Conservation (phyloP, 2,888 invertebrate species). For the Cryptophagus acutangulus region DNA sequence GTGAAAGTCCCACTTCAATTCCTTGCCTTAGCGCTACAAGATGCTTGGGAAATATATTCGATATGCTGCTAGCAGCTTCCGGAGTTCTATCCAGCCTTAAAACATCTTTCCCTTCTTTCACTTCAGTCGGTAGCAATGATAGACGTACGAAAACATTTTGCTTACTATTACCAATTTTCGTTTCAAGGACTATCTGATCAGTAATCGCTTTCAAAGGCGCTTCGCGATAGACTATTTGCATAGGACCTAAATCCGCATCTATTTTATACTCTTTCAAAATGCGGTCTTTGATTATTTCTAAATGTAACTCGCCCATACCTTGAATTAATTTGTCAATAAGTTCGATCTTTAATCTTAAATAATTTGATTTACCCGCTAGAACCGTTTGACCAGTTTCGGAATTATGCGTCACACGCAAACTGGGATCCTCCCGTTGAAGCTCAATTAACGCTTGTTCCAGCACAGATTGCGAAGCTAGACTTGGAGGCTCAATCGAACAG, state of each 20-base stretch:
- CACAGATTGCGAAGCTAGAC: conserved; percentile 64
- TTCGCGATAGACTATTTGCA: conserved; percentile 91
- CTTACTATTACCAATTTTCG: conserved; percentile 58
- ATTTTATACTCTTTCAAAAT: conserved; percentile 84
- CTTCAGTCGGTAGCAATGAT: conserved; percentile 53
- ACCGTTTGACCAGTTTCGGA: conserved; percentile 83
- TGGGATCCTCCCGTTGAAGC: conserved; percentile 87
- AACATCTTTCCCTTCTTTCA: conserved; percentile 35
- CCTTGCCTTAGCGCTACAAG: conserved; percentile 70
- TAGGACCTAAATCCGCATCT: conserved; percentile 82
- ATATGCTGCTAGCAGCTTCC: conserved; percentile 65
- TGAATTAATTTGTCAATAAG: background rate
- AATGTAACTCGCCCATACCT: conserved; percentile 97
- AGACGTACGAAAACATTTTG: conserved; percentile 61
- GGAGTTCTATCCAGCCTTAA: conserved; percentile 60
- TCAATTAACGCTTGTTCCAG: conserved; percentile 77
- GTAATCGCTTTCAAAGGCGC: conserved; percentile 51
- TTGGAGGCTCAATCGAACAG: conserved; percentile 91
- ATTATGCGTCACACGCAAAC: conserved; percentile 69
- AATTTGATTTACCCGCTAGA: conserved; percentile 58
- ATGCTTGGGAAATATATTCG: conserved; percentile 60
- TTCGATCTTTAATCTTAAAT: background rate
- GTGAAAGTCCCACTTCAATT: conserved; percentile 60
- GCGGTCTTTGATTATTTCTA: conserved; percentile 89
- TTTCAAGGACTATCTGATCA: conserved; percentile 54